A percentile compares a stretch with the other conserved stretches of the same genome.
These are phyloP conservation scores for Donacobius atricapilla DNA, from an alignment of 2,113 vertebrate species.

Conservation along the genomic window DNA sequence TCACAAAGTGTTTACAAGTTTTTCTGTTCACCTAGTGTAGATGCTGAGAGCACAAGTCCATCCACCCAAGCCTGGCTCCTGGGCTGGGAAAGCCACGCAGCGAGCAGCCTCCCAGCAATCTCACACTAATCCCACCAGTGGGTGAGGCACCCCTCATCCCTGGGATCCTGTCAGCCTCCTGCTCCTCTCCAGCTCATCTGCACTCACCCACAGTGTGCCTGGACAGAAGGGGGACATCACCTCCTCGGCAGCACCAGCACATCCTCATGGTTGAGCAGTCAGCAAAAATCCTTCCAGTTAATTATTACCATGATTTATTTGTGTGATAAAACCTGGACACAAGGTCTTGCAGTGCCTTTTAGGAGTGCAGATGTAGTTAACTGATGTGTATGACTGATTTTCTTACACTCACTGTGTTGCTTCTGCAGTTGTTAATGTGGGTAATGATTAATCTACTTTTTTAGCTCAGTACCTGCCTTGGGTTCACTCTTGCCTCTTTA, in stretches of 20 bases:
- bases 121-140: not conserved
- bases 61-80: not conserved
- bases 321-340: not conserved
- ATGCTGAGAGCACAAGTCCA: not conserved
- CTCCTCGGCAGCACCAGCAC: rapidly evolving
- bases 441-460: not conserved
- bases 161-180: not conserved
- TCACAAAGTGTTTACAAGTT: not conserved
- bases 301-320: not conserved
- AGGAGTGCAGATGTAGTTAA: not conserved
- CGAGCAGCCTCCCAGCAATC: not conserved
- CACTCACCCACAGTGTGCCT: not conserved
- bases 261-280: not conserved
- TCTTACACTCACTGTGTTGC: not conserved
- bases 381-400: not conserved
- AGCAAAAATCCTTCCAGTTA: not conserved
- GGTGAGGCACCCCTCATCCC: not conserved
- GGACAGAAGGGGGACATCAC: not conserved
- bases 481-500: not conserved
- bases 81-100: not conserved
- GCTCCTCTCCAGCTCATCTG: not conserved
- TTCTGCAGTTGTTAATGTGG: not conserved
- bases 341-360: not conserved
- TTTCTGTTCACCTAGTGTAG: not conserved
- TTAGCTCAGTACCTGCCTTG: not conserved